Percentiles rank a stretch among this genome's conserved stretches.
phyloP scores from a whole-genome alignment of 2,888 invertebrate species.

The Eucera pruinosa region DNA sequence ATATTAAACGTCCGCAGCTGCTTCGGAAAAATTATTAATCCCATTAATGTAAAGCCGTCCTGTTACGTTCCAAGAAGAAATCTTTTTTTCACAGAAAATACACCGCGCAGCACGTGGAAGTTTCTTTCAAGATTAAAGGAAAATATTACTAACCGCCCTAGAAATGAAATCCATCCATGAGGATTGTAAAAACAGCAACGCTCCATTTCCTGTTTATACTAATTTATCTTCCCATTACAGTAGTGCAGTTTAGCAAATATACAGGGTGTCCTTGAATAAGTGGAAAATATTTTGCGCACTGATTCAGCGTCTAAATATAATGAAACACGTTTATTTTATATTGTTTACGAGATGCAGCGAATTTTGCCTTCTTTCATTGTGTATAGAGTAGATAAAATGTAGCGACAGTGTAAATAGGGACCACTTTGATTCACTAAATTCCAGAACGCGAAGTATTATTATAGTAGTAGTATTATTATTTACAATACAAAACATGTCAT shows the following conservation, averaged over 20 bases:
- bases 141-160: background rate
- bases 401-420: no score
- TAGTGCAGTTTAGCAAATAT: background rate
- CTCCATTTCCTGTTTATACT: conserved; percentile 11
- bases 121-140: conserved; percentile 19
- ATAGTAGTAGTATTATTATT: no score
- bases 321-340: no score
- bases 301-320: no score
- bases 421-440: no score
- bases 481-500: no score
- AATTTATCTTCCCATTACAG: conserved; percentile 13
- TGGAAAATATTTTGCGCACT: background rate
- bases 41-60: background rate
- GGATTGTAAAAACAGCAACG: conserved; percentile 1
- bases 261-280: no score
- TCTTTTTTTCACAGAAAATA: background rate
- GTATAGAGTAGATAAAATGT: no score
- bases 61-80: background rate
- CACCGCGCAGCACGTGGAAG: background rate
- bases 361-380: no score
- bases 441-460: no score
- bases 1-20: background rate
- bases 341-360: no score
- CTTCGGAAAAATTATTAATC: background rate
- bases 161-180: conserved; percentile 1